phyloP scores from a whole-genome alignment of 2,888 invertebrate genomes.

The Agriopis leucophaearia region DNA sequence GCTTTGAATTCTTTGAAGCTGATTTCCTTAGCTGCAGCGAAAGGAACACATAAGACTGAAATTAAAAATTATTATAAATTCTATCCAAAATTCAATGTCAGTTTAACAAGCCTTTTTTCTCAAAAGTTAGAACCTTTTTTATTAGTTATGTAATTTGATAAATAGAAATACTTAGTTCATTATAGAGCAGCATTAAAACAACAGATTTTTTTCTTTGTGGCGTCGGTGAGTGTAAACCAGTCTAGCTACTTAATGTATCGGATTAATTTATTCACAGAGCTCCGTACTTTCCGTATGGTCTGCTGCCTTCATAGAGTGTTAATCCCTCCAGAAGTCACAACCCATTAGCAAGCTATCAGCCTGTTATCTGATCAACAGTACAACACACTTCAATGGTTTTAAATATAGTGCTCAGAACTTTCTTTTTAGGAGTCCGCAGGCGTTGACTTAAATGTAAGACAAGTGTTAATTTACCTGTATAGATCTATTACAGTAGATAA shows the following conservation, averaged over 20 bases:
- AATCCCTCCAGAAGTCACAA: constrained; percentile 45
- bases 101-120: no score
- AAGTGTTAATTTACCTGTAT: neutral
- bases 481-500: no score
- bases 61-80: no score
- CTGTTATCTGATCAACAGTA: constrained; percentile 39
- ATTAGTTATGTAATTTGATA: no score
- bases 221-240: neutral
- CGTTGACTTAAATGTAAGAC: neutral
- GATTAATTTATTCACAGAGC: constrained; percentile 2
- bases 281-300: constrained; percentile 18
- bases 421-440: constrained; percentile 21
- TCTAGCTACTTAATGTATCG: constrained; percentile 5
- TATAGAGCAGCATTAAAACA: no score
- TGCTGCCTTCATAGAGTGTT: constrained; percentile 33
- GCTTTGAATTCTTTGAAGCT: neutral
- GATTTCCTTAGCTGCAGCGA: neutral
- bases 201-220: no score
- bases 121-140: no score
- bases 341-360: constrained; percentile 45
- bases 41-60: neutral
- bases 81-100: no score
- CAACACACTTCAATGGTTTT: constrained; percentile 36
- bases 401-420: constrained; percentile 23
- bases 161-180: no score